Evolutionary conservation across 1,140 invertebrate genomes (phyloP), one percentile per base, ranked within the genome.

Genomic region (Pogonus chalceus): DNA sequence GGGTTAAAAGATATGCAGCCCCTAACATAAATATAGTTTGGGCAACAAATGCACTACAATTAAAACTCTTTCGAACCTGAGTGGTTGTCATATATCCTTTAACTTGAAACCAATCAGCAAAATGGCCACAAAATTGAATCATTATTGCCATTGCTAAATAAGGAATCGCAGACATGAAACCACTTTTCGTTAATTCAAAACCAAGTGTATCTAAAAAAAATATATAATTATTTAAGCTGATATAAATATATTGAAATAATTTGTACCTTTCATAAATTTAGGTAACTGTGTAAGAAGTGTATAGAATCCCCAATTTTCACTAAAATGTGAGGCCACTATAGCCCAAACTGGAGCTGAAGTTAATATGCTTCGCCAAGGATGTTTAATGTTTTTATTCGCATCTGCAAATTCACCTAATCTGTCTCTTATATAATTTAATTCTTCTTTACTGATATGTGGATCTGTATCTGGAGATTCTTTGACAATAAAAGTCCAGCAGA

Each of bases 221-320:
- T 24, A 9, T 48, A 4, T 48, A 48, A 20, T 48, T 20, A 20
- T 22, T 20, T 48, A 7, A 22, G 2, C 2, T 12, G 9, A 22
- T 20, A 48, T 3, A 20, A 18, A 20, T 48, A 9, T 48, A 10
- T 10, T 4, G 18, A 20, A 48, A 20, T 23, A 22, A 55, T 35
- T 47, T 50, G 60, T 63, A 88, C 87, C 86, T 74, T 81, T 88
- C 79, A 97, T 86, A 69, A 92, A 97, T 31, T 85, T 91, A 2
- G 93, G 93, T 23, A 96, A 71, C 61, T 91, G 87, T 0, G 91
- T 94, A 0, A 95, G 76, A 65, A 94, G 78, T 0, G 90, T 95
- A 65, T 96, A 96, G 71, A 95, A 94, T 14, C 92, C 92, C 92
- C 92, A 96, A 72, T 96, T 96, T 70, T 96, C 92, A 53, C 88